Evolutionary conservation across 1,140 invertebrate genomes (phyloP), one percentile per base, ranked within the genome.

Genomic region (Amyelois transitella): DNA sequence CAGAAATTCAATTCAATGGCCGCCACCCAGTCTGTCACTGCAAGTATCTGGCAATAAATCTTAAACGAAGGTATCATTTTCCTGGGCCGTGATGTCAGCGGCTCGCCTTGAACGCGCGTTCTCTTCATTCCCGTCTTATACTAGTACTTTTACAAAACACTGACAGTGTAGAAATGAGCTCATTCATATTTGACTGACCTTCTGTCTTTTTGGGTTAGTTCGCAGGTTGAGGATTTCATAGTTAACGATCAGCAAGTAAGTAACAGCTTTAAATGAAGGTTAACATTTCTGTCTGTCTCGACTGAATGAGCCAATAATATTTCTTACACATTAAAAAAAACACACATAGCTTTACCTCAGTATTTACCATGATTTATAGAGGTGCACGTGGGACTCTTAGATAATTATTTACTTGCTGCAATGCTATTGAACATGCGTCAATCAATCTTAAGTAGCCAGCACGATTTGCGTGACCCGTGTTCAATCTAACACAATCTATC

Each of bases 371-470:
- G 32, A 14, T 28, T 28, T 28, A 12, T 28, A 8, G 12, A 38
- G 32, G 2, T 14, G 32, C 32, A 38, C 32, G 32, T 38, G 32
- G 32, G 32, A 14, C 32, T 38, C 12, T 12, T 38, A 38, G 12
- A 14, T 38, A 38, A 38, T 38, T 38, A 38, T 38, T 38, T 38
- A 14, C 32, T 70, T 62, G 69, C 59, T 69, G 64, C 64, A 70
- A 75, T 69, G 64, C 66, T 69, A 75, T 70, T 64, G 57, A 64
- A 66, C 69, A 68, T 64, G 57, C 70, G 72, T 77, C 72, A 74
- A 76, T 79, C 79, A 77, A 72, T 72, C 59, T 69, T 73, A 70
- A 60, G 56, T 32, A 60, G 47, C 53, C 55, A 53, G 50, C 51
- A 63, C 58, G 62, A 58, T 58, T 61, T 19, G 47, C 60, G 32